Evolutionary conservation across 1,140 invertebrate genomes (phyloP).

Genomic region (Eumaeus atala): DNA sequence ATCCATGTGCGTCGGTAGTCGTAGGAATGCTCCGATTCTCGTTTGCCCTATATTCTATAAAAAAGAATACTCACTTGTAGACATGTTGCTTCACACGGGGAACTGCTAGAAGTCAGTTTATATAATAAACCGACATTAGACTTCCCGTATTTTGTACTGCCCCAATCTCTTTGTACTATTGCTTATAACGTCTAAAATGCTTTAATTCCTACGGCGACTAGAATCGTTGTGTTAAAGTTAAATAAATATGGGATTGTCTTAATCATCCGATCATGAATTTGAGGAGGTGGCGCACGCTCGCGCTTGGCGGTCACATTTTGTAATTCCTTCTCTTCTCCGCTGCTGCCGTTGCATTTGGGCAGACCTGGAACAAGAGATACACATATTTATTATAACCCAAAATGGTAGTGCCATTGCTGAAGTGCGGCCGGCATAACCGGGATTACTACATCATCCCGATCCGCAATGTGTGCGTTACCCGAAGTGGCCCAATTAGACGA

Average conservation of each 20-base stretch:
- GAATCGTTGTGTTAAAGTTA: constrained; percentile 65
- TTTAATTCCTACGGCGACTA: constrained; percentile 59
- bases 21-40: no score
- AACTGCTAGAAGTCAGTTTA: constrained; percentile 63
- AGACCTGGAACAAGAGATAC: constrained; percentile 1
- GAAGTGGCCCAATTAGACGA: no score
- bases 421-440: no score
- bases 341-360: constrained; percentile 24
- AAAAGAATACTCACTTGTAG: constrained; percentile 51
- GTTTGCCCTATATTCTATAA: background rate
- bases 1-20: no score
- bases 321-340: constrained; percentile 25
- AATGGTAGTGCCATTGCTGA: no score
- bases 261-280: constrained; percentile 68
- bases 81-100: constrained; percentile 48
- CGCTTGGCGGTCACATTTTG: constrained; percentile 68
- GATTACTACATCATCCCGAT: no score
- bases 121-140: constrained; percentile 57
- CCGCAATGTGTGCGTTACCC: no score
- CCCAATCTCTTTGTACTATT: constrained; percentile 60
- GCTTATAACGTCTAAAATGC: constrained; percentile 28
- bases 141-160: constrained; percentile 45
- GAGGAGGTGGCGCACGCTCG: constrained; percentile 34
- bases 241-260: constrained; percentile 55
- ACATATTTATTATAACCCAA: constrained; percentile 10